Evolutionary conservation across 2,113 vertebrate species (phyloP).

Genomic region (Martes martes): DNA sequence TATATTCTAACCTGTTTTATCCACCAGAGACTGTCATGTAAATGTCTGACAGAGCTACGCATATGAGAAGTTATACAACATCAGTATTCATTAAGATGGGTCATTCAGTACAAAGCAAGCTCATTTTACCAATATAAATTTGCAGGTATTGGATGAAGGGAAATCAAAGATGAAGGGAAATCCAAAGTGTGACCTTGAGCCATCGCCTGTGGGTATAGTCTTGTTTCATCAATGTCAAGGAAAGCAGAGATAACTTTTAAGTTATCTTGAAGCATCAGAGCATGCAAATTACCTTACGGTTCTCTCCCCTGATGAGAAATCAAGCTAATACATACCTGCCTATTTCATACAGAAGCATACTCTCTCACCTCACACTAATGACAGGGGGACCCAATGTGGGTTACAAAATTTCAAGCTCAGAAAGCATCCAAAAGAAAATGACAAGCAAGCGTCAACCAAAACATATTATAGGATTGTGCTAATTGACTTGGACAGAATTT

Average conservation of each 20-base stretch:
- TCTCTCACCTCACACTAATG: conserved; percentile 27
- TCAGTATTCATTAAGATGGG: conserved; percentile 70
- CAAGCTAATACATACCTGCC: conserved; percentile 38
- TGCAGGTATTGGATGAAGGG: conserved; percentile 32
- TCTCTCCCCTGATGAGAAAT: conserved; percentile 40
- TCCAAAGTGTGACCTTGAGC: conserved; percentile 72
- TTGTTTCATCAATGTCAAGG: conserved; percentile 70
- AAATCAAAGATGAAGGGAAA: conserved; percentile 74
- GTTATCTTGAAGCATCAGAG: conserved; percentile 26
- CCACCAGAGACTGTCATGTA: conserved; percentile 42
- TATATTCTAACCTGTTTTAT: conserved; percentile 22
- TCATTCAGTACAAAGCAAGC: conserved; percentile 63
- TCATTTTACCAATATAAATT: conserved; percentile 68
- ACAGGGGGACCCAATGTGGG: background rate
- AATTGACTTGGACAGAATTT: conserved; percentile 37
- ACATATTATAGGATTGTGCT: background rate
- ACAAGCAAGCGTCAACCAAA: conserved; percentile 20
- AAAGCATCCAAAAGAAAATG: conserved; percentile 45
- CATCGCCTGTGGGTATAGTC: conserved; percentile 59
- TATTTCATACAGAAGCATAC: conserved; percentile 17
- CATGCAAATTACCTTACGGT: conserved; percentile 63
- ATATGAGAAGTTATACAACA: conserved; percentile 56
- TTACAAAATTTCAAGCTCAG: conserved; percentile 17
- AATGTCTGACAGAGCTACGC: conserved; percentile 12
- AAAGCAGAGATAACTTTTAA: conserved; percentile 63